These are phyloP conservation scores for Montipora capricornis DNA, from an alignment of 64 coral and sea anemone genomes.

Conservation along the genomic window DNA sequence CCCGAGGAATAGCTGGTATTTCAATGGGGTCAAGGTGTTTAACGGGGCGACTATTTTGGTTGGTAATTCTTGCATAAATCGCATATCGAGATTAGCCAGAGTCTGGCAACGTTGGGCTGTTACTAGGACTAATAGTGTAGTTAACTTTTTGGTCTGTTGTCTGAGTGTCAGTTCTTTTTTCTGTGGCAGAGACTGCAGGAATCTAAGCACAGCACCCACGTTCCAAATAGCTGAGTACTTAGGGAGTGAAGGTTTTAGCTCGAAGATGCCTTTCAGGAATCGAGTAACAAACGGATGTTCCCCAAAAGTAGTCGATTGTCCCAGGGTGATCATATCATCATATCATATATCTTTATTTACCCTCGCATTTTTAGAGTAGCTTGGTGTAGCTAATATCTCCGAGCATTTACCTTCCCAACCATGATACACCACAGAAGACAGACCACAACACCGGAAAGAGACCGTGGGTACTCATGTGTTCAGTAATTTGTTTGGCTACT, in stretches of 20 bases:
- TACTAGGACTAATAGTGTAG: too few relatives aligned
- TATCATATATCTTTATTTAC: too few relatives aligned
- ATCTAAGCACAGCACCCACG: background rate
- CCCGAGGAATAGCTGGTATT: background rate
- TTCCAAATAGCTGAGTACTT: background rate
- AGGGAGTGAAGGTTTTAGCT: background rate
- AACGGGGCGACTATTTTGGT: background rate
- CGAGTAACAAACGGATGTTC: too few relatives aligned
- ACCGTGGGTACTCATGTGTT: too few relatives aligned
- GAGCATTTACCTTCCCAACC: too few relatives aligned
- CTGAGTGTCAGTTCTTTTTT: background rate
- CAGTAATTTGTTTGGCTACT: too few relatives aligned
- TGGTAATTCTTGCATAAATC: background rate
- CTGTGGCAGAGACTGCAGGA: background rate
- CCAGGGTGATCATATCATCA: too few relatives aligned
- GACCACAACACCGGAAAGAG: too few relatives aligned
- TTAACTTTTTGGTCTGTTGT: background rate
- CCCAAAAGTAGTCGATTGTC: too few relatives aligned
- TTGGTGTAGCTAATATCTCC: too few relatives aligned
- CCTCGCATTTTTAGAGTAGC: too few relatives aligned
- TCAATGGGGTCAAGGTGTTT: background rate
- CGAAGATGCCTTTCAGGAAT: background rate
- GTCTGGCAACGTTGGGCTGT: background rate
- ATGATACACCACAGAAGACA: too few relatives aligned
- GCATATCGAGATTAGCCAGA: background rate